A percentile compares a stretch with the other conserved stretches of the same genome.
phyloP scores from a whole-genome alignment of 2,888 invertebrate genomes.

The Dione juno region DNA sequence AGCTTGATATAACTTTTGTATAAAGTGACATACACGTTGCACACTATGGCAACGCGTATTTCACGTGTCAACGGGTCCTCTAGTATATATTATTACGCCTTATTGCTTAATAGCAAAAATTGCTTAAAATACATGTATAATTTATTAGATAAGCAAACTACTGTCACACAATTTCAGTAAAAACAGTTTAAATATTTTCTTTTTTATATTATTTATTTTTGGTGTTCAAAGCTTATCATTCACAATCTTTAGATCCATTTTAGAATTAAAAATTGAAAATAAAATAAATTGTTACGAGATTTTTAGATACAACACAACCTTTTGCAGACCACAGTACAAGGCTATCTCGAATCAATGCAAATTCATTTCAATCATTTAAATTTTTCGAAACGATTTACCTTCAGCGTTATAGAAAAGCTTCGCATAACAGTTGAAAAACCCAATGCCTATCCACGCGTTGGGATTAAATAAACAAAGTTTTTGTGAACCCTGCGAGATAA shows the following conservation, averaged over 20 bases:
- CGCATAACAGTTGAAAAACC: slow-evolving; percentile 35
- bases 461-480: slow-evolving; percentile 75
- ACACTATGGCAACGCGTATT: no score
- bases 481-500: slow-evolving; percentile 63
- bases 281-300: neutral
- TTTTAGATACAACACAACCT: slow-evolving; percentile 6
- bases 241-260: neutral
- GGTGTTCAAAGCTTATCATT: neutral
- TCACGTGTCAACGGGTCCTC: no score
- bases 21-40: no score
- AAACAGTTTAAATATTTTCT: neutral
- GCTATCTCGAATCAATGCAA: slow-evolving; percentile 21
- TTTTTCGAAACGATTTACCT: slow-evolving; percentile 21
- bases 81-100: no score
- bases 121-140: no score
- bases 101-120: no score
- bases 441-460: slow-evolving; percentile 33
- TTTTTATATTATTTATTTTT: neutral
- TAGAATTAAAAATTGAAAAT: neutral
- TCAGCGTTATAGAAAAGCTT: slow-evolving; percentile 27
- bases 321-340: slow-evolving; percentile 1
- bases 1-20: no score
- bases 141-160: no score
- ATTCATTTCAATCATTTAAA: slow-evolving; percentile 22
- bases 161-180: no score